Evolutionary conservation across 2,113 vertebrate species (phyloP).

Genomic region (Noctilio leporinus): DNA sequence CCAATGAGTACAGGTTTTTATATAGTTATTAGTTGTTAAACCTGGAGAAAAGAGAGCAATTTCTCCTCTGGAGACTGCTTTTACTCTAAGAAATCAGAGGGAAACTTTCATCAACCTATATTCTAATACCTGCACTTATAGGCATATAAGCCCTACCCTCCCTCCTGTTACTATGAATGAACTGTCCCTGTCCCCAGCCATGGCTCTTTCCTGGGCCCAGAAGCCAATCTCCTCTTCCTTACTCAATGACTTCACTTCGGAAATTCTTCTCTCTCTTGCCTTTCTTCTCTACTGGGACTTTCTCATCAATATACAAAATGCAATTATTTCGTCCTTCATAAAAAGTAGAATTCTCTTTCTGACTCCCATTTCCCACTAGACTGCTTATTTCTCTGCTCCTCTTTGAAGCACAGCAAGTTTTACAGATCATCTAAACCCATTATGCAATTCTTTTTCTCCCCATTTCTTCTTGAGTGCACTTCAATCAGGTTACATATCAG

Average conservation of each 20-base stretch:
- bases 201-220: neutral
- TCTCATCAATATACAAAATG: neutral
- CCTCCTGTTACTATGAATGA: neutral
- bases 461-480: neutral
- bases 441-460: neutral
- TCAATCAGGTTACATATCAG: neutral
- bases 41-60: neutral
- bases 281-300: neutral
- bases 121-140: too few relatives aligned
- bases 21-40: neutral
- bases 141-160: neutral
- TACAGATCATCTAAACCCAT: neutral
- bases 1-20: neutral
- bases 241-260: neutral
- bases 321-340: neutral
- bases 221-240: neutral
- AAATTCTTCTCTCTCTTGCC: neutral
- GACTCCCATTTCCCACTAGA: neutral
- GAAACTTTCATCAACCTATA: neutral
- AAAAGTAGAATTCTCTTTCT: neutral
- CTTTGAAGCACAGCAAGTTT: neutral
- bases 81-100: neutral
- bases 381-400: neutral
- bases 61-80: neutral
- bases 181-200: neutral